These are phyloP conservation scores for Lepidocyrtinus sp. DNA, from an alignment of 2,888 invertebrate species.

Conservation along the genomic window DNA sequence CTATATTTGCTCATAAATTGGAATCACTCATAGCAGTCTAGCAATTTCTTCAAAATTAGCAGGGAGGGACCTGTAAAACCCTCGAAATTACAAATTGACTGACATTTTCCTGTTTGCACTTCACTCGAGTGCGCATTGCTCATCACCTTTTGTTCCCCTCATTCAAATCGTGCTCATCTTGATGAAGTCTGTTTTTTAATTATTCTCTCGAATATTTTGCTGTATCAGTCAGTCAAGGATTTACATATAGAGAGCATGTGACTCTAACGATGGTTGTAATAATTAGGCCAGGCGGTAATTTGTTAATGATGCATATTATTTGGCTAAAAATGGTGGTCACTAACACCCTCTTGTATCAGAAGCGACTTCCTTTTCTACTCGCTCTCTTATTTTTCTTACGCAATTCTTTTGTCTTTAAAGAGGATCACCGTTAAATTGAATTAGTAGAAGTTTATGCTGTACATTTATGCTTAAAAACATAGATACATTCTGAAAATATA, in stretches of 20 bases:
- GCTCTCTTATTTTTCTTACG: not conserved
- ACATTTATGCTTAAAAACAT: not conserved
- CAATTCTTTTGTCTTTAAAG: not conserved
- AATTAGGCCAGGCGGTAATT: not conserved
- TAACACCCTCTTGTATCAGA: too few species aligned
- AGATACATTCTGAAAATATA: too few species aligned
- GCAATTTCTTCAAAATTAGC: too few species aligned
- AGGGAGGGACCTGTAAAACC: not conserved
- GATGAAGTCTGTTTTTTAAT: too few species aligned
- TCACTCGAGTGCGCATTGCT: not conserved
- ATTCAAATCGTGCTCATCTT: not conserved
- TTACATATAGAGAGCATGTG: too few species aligned
- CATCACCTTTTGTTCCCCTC: not conserved
- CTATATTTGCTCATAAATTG: too few species aligned
- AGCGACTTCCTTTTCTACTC: not conserved
- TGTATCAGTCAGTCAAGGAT: too few species aligned
- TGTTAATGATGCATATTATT: not conserved
- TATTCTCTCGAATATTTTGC: too few species aligned
- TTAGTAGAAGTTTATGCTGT: not conserved
- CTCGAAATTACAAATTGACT: not conserved
- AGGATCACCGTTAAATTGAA: not conserved
- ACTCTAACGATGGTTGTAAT: conserved; percentile 10
- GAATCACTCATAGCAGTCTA: too few species aligned
- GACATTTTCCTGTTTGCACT: not conserved
- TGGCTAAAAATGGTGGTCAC: not conserved